Evolutionary conservation across 2,888 invertebrate species (phyloP), one percentile per base, ranked within the genome.

Genomic region (Ganaspis brasiliensis): DNA sequence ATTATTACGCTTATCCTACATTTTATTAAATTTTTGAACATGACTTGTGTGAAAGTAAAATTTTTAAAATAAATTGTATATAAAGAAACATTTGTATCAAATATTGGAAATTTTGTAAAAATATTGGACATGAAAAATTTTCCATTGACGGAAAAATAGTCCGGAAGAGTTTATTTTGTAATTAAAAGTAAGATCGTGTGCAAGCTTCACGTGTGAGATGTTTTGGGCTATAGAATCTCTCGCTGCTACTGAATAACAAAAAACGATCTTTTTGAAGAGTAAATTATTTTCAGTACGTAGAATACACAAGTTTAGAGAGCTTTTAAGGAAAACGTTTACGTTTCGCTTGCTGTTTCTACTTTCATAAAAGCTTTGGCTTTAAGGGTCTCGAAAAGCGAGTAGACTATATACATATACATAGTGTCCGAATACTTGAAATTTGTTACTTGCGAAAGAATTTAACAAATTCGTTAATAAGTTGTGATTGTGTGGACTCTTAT

Each of bases 351-450:
- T 59, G n/a, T 59, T n/a, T 31, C 21, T 24, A 24, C n/a, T 67
- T 67, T 40, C 67, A n/a, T 67, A 40, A 67, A 40, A 67, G 40
- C n/a, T 67, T 21, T 45, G n/a, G 24, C 40, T 67, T n/a, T 24
- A 67, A 35, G 21, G 14, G 14, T 21, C 63, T 16, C 37, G 14
- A 37, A 63, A 40, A 37, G 14, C 37, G 14, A 37, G 63, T 21
- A 24, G 24, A 67, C n/a, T 16, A 52, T 59, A 59, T n/a, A n/a
- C n/a, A n/a, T n/a, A n/a, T n/a, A n/a, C n/a, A n/a, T 67, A 40
- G 21, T n/a, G 14, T 56, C 12, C 24, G 26, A 14, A 56, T 67
- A 3, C 24, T 45, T 1, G 14, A 8, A 67, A 40, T 40, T 67
- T 24, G 40, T 26, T 40, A 24, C 45, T 45, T 24, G 24, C 8